Evolutionary conservation across 2,113 vertebrate species (phyloP), one percentile per base, ranked within the genome.

Genomic region (Trogon surrucura): DNA sequence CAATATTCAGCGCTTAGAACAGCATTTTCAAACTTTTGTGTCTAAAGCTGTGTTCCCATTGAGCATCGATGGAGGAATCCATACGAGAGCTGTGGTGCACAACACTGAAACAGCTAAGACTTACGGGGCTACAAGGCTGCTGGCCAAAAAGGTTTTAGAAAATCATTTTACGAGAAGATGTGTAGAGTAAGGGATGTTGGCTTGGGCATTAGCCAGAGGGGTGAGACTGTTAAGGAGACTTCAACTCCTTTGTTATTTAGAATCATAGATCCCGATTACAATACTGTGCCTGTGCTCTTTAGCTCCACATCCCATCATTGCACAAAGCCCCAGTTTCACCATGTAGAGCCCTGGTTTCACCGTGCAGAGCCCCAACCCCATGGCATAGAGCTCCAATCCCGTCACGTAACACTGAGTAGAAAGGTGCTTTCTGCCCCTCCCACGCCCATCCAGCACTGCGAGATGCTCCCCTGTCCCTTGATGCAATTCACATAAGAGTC

Each of bases 331-430:
- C 41, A 41, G 41, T 41, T 41, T 41, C 41, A 27, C 18, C 30
- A 2, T 16, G 29, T 22, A 50, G 21, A 84, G 26, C 8, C 32
- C 32, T 19, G 29, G 1, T 13, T 23, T 53, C 57, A 44, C 12
- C 1, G 3, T 18, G 25, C 7, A 45, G 34, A 61, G 16, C 32
- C 12, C 17, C 26, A 51, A 16, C 5, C 11, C 10, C 15, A 15
- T 17, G 4, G 1, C 44, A 45, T 0, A 26, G 21, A 62, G 8
- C 26, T 14, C 27, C 0, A 0, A 25, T 21, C n/a, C 30, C 60
- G 51, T 11, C 30, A 34, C 25, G 32, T 23, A 50, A 72, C 26
- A 34, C 14, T 0, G 3, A 53, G 19, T 19, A 77, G 32, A 44
- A 62, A 58, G 9, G 13, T 75, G 19, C 6, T 45, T 26, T 41